Evolutionary conservation across 2,113 vertebrate genomes (phyloP).

Genomic region (Vulpes ferrilata): DNA sequence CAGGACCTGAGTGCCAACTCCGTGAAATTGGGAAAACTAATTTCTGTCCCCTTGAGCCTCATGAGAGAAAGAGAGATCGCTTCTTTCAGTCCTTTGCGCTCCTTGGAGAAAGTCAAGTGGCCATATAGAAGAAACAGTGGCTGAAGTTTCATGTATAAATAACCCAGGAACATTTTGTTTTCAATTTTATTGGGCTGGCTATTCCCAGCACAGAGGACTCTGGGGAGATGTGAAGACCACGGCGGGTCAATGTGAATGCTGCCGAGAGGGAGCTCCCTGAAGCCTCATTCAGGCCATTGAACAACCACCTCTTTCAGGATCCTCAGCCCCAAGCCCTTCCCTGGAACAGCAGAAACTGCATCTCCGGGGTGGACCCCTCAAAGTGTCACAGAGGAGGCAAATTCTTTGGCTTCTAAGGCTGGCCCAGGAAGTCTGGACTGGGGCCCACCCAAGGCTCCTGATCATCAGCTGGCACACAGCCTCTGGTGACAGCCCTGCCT

Average conservation of each 20-base stretch:
- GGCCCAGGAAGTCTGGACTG: constrained; percentile 58
- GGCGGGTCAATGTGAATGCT: background rate
- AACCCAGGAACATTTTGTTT: constrained; percentile 77
- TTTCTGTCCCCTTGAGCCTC: background rate
- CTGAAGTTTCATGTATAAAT: constrained; percentile 73
- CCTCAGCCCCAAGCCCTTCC: constrained; percentile 37
- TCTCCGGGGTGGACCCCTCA: constrained; percentile 73
- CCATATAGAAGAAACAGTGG: background rate
- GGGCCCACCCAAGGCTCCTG: background rate
- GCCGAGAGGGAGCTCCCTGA: background rate
- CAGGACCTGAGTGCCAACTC: background rate
- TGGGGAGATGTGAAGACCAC: constrained; percentile 50
- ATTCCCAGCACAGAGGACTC: constrained; percentile 73
- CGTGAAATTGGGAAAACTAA: background rate
- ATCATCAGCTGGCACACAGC: constrained; percentile 1
- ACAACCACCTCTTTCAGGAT: constrained; percentile 77
- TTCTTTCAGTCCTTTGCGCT: background rate
- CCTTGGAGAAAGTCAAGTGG: background rate
- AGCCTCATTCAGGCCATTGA: background rate
- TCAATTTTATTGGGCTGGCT: constrained; percentile 4
- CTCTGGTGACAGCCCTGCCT: background rate
- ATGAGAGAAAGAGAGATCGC: accelerated
- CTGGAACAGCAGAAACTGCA: constrained; percentile 28
- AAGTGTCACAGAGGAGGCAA: background rate
- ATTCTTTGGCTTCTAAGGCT: constrained; percentile 48